These are phyloP conservation scores for Cheilosia urbana DNA, from an alignment of 2,888 invertebrate species.

Conservation along the genomic window DNA sequence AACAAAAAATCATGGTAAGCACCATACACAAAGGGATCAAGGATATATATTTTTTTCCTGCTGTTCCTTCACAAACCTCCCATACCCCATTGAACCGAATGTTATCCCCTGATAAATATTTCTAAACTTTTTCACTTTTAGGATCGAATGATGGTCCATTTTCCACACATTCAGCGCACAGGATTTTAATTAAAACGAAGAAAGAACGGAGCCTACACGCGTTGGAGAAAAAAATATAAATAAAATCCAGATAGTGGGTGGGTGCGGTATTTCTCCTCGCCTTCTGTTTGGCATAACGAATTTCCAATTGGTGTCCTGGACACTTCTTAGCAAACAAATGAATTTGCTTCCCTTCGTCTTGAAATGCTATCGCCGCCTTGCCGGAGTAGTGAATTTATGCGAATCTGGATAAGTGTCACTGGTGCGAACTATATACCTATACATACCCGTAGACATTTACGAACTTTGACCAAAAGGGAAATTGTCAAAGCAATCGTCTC, in stretches of 20 bases:
- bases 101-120: constrained; percentile 68
- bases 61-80: neutral
- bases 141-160: constrained; percentile 44
- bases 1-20: constrained; percentile 60
- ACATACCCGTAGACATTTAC: constrained; percentile 39
- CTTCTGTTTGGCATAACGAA: constrained; percentile 11
- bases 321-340: constrained; percentile 22
- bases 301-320: constrained; percentile 17
- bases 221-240: neutral
- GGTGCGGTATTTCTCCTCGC: neutral
- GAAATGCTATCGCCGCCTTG: constrained; percentile 40
- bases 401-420: constrained; percentile 63
- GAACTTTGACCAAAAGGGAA: constrained; percentile 32
- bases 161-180: constrained; percentile 46
- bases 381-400: constrained; percentile 61
- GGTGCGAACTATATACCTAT: constrained; percentile 31
- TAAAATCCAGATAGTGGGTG: neutral
- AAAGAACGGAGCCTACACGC: constrained; percentile 18
- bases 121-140: constrained; percentile 71
- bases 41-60: neutral
- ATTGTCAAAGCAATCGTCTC: constrained; percentile 47
- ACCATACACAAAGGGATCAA: constrained; percentile 41
- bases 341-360: neutral
- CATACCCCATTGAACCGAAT: constrained; percentile 56
- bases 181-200: constrained; percentile 72